Evolutionary conservation across 1,140 invertebrate genomes (phyloP).

Genomic region (Lucilia sericata): DNA sequence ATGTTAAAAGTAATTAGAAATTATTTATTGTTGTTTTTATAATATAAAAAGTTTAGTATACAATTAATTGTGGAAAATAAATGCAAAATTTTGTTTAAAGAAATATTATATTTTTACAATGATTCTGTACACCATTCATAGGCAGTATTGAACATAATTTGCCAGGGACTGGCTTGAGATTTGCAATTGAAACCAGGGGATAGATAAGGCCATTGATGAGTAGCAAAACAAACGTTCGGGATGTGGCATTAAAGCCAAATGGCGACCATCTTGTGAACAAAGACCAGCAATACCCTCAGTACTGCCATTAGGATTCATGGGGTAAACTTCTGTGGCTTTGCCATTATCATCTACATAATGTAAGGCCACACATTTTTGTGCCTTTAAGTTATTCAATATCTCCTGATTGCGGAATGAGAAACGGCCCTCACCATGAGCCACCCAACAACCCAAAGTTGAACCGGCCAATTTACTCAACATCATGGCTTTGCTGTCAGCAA

Average conservation of each 20-base stretch:
- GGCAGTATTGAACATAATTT: constrained; percentile 92
- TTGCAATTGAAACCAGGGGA: constrained; percentile 68
- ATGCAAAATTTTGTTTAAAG: neutral
- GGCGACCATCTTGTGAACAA: constrained; percentile 89
- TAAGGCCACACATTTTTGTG: constrained; percentile 78
- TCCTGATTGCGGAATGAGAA: constrained; percentile 73
- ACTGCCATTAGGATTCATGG: constrained; percentile 92
- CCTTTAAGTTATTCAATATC: constrained; percentile 72
- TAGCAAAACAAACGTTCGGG: constrained; percentile 89
- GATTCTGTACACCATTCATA: constrained; percentile 77
- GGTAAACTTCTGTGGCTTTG: constrained; percentile 83
- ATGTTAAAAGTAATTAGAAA: constrained; percentile 6
- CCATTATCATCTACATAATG: constrained; percentile 87
- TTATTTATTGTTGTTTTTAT: neutral
- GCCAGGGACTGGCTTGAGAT: constrained; percentile 82
- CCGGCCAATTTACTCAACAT: constrained; percentile 91
- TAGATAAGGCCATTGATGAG: constrained; percentile 88
- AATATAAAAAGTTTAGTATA: neutral
- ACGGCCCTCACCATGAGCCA: constrained; percentile 95
- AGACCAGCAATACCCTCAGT: constrained; percentile 86
- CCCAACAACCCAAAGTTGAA: constrained; percentile 90
- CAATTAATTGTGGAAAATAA: neutral
- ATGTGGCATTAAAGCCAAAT: constrained; percentile 98
- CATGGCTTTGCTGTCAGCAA: constrained; percentile 78
- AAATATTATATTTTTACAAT: neutral